phyloP scores from a whole-genome alignment of 2,113 vertebrate species.

The Phylloscopus trochiloides region DNA sequence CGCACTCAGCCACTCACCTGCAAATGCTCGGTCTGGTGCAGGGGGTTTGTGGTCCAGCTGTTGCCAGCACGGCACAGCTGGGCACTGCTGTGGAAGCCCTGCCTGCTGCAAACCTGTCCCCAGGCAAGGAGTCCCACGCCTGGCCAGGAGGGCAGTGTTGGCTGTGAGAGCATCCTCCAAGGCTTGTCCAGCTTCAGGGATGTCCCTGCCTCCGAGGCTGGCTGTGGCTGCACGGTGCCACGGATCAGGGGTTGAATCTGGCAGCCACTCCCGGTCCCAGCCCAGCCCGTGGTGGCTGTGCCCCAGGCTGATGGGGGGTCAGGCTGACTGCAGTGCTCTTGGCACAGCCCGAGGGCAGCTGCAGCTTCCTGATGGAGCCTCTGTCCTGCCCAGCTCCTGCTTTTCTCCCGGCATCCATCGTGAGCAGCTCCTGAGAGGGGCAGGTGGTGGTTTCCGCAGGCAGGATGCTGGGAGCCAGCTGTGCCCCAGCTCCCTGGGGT shows the following conservation, averaged over 20 bases:
- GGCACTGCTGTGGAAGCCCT: fast-evolving
- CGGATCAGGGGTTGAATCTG: fast-evolving
- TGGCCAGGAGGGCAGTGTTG: neutral
- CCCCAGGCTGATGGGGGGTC: neutral
- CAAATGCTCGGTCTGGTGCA: neutral
- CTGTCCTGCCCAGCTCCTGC: neutral
- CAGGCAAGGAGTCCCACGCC: fast-evolving
- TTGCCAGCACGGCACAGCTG: neutral
- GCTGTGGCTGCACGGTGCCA: neutral
- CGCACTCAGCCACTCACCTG: fast-evolving
- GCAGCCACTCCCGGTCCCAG: neutral
- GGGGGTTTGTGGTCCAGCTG: neutral
- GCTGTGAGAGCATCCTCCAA: neutral
- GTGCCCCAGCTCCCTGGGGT: neutral
- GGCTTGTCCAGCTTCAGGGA: neutral
- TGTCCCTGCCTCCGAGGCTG: fast-evolving
- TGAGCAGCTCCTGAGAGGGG: neutral
- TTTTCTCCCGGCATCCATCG: fast-evolving
- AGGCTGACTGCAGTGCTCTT: neutral
- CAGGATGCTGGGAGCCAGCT: neutral
- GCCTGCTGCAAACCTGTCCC: neutral
- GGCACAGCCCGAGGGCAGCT: neutral
- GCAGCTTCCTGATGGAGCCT: neutral
- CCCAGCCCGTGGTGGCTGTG: fast-evolving
- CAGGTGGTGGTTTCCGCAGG: neutral